Conservation (phyloP, 2,888 invertebrate species). For the Lithophane leautieri region DNA sequence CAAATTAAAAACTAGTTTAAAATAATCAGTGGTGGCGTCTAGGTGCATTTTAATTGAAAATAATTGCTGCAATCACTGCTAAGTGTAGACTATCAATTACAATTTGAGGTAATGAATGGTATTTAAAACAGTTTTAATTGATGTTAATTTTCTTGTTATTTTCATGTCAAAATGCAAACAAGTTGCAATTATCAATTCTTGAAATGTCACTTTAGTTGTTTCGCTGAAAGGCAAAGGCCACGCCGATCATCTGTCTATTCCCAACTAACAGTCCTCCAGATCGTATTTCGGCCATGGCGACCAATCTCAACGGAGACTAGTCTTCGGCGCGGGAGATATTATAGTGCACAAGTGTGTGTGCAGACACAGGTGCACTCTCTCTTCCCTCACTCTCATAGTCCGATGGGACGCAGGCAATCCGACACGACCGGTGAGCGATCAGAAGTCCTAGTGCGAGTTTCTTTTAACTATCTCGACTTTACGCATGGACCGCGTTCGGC, state of each 20-base stretch:
- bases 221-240: not conserved
- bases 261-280: too few relatives aligned
- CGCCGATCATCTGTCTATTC: not conserved
- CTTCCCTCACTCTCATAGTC: too few relatives aligned
- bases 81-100: slow-evolving; percentile 24
- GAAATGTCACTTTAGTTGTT: slow-evolving; percentile 10
- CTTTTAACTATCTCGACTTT: too few relatives aligned
- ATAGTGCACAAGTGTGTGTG: too few relatives aligned
- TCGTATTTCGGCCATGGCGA: too few relatives aligned
- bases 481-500: too few relatives aligned
- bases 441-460: too few relatives aligned
- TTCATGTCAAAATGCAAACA: slow-evolving; percentile 30
- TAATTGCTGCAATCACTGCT: slow-evolving; percentile 33
- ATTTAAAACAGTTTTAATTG: slow-evolving; percentile 28
- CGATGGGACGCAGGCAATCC: too few relatives aligned
- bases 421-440: too few relatives aligned
- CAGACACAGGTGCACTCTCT: too few relatives aligned
- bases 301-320: too few relatives aligned
- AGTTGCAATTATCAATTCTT: slow-evolving; percentile 32
- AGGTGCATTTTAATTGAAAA: slow-evolving; percentile 54
- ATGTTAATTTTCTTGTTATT: slow-evolving; percentile 48
- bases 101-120: slow-evolving; percentile 30
- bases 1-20: not conserved
- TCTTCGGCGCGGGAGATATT: too few relatives aligned
- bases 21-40: not conserved